These are phyloP conservation scores for Vidua chalybeata DNA, from an alignment of 2,113 vertebrate genomes.

Conservation along the genomic window DNA sequence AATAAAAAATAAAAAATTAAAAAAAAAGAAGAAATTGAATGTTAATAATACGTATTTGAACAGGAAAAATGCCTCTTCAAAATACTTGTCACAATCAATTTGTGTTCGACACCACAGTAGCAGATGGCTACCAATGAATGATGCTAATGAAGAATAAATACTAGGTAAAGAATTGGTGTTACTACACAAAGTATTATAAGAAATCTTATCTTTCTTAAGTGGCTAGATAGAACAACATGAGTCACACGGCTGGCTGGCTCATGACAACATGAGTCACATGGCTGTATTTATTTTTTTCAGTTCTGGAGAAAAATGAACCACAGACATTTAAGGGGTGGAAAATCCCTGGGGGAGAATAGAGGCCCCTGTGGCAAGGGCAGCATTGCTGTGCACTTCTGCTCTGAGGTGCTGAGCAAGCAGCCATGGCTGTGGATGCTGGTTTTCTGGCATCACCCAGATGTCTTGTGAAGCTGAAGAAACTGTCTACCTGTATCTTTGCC, in stretches of 20 bases:
- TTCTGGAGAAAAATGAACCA: background rate
- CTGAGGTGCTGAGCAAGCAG: fast-evolving
- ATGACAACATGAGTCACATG: no score
- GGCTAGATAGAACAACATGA: background rate
- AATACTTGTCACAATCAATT: background rate
- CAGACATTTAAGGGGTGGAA: background rate
- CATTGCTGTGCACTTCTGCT: background rate
- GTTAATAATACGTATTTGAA: background rate
- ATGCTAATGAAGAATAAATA: background rate
- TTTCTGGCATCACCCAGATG: background rate
- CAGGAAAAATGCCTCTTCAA: background rate
- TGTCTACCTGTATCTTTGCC: background rate
- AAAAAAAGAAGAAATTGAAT: background rate
- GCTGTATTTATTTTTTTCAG: background rate
- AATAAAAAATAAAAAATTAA: background rate
- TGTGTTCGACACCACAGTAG: background rate
- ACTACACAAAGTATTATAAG: background rate
- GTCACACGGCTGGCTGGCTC: background rate
- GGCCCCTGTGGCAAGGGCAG: background rate
- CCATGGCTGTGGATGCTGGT: fast-evolving
- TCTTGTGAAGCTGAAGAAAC: background rate
- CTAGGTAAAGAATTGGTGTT: fast-evolving
- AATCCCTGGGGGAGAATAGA: background rate
- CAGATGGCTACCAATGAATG: background rate
- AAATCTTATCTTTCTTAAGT: background rate